phyloP scores from a whole-genome alignment of 2,113 vertebrate species.

The Benitochromis conjunctus region DNA sequence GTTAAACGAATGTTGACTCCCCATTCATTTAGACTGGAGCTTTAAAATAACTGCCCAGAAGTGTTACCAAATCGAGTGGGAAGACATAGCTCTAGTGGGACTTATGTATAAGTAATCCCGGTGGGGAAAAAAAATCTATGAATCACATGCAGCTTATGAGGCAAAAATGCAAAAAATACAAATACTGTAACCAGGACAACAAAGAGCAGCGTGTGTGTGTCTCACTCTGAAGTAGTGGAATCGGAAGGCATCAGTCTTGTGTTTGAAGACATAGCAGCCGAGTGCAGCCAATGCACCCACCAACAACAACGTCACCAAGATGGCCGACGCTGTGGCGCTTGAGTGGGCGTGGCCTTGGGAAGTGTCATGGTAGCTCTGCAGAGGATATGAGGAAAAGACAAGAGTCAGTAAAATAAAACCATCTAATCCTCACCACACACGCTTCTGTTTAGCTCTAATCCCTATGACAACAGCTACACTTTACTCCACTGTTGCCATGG shows the following conservation, averaged over 20 bases:
- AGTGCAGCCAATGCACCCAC: constrained; percentile 52
- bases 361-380: constrained; percentile 16
- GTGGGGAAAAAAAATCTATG: not conserved
- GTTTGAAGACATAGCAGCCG: constrained; percentile 69
- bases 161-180: not conserved
- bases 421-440: not conserved
- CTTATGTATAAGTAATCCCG: not conserved
- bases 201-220: not conserved
- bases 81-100: not conserved
- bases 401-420: not conserved
- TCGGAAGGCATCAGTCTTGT: constrained; percentile 74
- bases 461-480: not conserved
- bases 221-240: constrained; percentile 83
- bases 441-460: not conserved
- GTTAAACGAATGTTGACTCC: not conserved
- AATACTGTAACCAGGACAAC: not conserved
- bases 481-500: not conserved
- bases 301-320: constrained; percentile 42
- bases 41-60: not conserved
- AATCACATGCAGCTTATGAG: not conserved
- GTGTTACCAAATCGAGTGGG: not conserved
- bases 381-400: not conserved
- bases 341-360: constrained; percentile 9
- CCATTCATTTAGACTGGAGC: not conserved
- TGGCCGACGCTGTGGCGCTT: constrained; percentile 18